A percentile compares a stretch with the other conserved stretches of the same genome.
These are phyloP conservation scores for Phyto melanocephala DNA, from an alignment of 2,888 invertebrate genomes.

Conservation along the genomic window DNA sequence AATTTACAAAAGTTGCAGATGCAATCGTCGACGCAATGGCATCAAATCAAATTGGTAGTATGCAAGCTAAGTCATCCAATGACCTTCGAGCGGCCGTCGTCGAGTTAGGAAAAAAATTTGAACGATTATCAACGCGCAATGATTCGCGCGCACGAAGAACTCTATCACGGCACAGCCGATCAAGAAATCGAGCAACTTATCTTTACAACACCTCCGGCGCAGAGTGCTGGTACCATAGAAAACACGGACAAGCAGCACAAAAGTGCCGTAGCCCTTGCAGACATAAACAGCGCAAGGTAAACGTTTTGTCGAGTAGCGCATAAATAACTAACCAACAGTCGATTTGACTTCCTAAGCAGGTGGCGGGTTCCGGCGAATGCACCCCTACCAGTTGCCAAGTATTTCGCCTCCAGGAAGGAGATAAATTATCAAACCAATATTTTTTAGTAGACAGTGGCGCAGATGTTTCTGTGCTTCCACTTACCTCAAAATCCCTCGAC, in stretches of 20 bases:
- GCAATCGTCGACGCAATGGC: no score
- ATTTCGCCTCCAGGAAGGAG: no score
- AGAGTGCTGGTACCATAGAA: slow-evolving; percentile 22
- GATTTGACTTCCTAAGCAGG: neutral
- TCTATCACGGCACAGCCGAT: neutral
- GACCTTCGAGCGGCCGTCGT: neutral
- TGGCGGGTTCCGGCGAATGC: neutral
- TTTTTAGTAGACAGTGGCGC: no score
- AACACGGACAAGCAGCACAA: slow-evolving; percentile 10
- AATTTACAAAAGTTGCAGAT: slow-evolving; percentile 37
- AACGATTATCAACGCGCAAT: no score
- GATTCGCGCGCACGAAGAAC: no score
- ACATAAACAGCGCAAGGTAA: no score
- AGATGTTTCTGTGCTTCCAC: no score
- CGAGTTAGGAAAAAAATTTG: neutral
- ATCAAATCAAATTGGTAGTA: no score
- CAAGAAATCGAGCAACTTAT: neutral
- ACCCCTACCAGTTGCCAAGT: neutral
- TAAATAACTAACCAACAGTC: neutral
- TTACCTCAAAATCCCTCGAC: no score
- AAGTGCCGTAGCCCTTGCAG: no score
- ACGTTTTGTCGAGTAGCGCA: neutral
- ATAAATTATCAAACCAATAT: neutral
- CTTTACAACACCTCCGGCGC: neutral
- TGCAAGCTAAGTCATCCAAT: no score